Evolutionary conservation across 2,888 invertebrate species (phyloP).

Genomic region (Cerceris ruficornis): DNA sequence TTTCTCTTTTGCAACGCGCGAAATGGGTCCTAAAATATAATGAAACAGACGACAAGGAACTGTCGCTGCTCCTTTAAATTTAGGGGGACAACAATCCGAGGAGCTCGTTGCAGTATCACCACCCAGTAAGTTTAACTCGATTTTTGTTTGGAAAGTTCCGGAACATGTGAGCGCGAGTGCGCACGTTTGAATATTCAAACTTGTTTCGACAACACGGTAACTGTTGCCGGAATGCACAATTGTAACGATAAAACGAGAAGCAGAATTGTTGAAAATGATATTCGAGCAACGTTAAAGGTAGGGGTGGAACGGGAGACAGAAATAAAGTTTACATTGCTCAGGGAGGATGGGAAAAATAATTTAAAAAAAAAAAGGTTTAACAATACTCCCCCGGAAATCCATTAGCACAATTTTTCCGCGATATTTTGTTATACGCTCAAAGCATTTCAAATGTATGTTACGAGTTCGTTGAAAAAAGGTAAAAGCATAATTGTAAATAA

Average conservation of each 20-base stretch:
- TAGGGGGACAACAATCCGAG: neutral
- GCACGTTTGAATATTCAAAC: conserved; percentile 57
- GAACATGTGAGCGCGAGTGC: conserved; percentile 31
- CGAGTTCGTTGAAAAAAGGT: too few relatives aligned
- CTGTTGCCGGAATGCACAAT: conserved; percentile 31
- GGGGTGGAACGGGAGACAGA: neutral
- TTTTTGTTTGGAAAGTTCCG: conserved; percentile 51
- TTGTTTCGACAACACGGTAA: conserved; percentile 54
- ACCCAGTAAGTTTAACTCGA: conserved; percentile 39
- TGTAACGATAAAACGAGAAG: conserved; percentile 24
- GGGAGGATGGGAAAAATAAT: neutral
- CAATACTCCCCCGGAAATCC: too few relatives aligned
- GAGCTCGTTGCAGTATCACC: conserved; percentile 1
- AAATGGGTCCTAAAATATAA: too few relatives aligned
- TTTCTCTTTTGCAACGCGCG: too few relatives aligned
- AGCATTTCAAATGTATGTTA: too few relatives aligned
- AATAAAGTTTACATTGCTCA: conserved; percentile 9
- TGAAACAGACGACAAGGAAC: too few relatives aligned
- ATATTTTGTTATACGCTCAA: too few relatives aligned
- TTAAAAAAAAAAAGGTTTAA: neutral
- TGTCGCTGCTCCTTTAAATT: too few relatives aligned
- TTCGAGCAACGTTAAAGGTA: conserved; percentile 4
- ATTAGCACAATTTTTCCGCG: too few relatives aligned
- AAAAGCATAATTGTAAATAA: too few relatives aligned
- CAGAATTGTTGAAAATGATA: conserved; percentile 34